phyloP scores from a whole-genome alignment of 1,140 invertebrate genomes.

The Chlorops oryzae region DNA sequence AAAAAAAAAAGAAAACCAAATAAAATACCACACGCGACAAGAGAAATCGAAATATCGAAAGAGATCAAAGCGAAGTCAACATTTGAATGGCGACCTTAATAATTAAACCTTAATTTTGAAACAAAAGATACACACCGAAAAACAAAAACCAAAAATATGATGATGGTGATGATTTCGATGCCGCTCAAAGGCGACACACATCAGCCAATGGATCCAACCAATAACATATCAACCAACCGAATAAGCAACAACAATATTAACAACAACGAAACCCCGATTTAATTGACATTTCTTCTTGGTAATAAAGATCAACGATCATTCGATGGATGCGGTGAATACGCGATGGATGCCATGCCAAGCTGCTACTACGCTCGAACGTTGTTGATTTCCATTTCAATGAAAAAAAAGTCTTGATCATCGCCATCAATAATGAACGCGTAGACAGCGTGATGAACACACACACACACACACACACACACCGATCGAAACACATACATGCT shows the following conservation, averaged over 20 bases:
- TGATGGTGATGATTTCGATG: too few species aligned
- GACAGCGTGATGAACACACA: too few species aligned
- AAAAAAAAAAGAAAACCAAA: conserved; percentile 5
- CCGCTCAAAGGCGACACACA: neutral
- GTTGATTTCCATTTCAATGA: conserved; percentile 46
- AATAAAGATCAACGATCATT: too few species aligned
- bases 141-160: conserved; percentile 19
- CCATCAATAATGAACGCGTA: conserved; percentile 13
- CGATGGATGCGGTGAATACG: too few species aligned
- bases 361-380: too few species aligned
- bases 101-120: too few species aligned
- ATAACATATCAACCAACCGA: neutral
- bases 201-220: neutral
- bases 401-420: conserved; percentile 43
- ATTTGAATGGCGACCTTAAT: conserved; percentile 28
- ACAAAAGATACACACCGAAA: too few species aligned
- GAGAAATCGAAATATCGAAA: too few species aligned
- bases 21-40: too few species aligned
- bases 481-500: neutral
- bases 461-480: conserved; percentile 18
- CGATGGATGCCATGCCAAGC: too few species aligned
- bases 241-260: conserved; percentile 7
- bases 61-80: conserved; percentile 29
- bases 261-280: conserved; percentile 21
- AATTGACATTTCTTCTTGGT: too few species aligned